Percentiles rank a stretch among this genome's conserved stretches.
Evolutionary conservation across 2,888 invertebrate genomes (phyloP).

Genomic region (Coelogynopora nodosa): DNA sequence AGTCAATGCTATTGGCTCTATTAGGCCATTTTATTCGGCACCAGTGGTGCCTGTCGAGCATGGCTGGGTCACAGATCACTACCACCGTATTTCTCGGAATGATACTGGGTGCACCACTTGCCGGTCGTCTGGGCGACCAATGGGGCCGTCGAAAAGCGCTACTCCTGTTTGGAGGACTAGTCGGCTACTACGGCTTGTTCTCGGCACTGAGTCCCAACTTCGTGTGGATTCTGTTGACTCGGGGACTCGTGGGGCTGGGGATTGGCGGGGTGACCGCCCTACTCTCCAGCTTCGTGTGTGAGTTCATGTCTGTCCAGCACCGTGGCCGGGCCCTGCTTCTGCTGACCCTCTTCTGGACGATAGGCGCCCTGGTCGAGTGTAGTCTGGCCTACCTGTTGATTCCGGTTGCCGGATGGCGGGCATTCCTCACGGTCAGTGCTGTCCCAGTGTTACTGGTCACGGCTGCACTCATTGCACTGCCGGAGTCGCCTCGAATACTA

Average conservation of each 20-base stretch:
- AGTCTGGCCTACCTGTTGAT: neutral
- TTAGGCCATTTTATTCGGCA: neutral
- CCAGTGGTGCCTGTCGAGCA: neutral
- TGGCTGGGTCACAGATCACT: neutral
- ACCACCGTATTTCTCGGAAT: neutral
- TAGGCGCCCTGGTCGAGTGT: neutral
- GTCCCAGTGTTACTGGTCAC: neutral
- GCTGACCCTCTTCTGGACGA: neutral
- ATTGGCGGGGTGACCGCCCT: neutral
- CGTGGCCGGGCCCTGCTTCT: neutral
- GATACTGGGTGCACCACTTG: neutral
- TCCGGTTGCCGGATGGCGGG: neutral
- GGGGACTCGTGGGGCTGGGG: neutral
- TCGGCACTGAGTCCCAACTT: neutral
- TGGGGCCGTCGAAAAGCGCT: neutral
- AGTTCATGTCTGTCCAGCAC: neutral
- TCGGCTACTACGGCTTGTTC: constrained; percentile 10
- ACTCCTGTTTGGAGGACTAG: neutral
- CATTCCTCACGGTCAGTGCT: neutral
- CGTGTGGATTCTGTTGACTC: neutral
- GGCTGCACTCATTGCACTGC: neutral
- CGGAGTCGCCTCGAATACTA: constrained; percentile 2
- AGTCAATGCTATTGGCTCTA: neutral
- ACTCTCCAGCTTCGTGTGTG: neutral
- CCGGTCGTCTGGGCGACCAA: neutral